phyloP scores from a whole-genome alignment of 2,797 vertebrate genomes.

The Sebastes hopkinsi region DNA sequence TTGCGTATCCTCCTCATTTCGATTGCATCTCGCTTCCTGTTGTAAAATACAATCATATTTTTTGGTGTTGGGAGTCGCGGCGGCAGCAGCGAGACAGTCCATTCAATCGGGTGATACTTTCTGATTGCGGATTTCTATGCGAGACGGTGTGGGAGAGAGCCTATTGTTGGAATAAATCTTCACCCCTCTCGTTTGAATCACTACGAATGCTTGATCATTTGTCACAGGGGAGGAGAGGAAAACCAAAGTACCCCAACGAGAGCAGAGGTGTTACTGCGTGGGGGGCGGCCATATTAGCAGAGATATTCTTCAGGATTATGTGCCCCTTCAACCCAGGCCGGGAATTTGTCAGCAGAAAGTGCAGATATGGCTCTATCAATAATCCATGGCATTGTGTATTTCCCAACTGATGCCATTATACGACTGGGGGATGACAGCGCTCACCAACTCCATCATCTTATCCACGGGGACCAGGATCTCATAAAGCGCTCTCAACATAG shows the following conservation, averaged over 20 bases:
- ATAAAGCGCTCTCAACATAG: slow-evolving; percentile 94
- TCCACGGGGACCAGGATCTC: slow-evolving; percentile 93
- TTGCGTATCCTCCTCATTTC: not conserved
- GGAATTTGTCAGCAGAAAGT: slow-evolving; percentile 91
- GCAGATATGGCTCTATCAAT: slow-evolving; percentile 93
- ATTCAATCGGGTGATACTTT: slow-evolving; percentile 21
- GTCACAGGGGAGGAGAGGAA: slow-evolving; percentile 68
- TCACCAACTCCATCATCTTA: slow-evolving; percentile 90
- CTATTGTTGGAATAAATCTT: slow-evolving; percentile 73
- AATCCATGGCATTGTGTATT: slow-evolving; percentile 93
- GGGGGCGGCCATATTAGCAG: slow-evolving; percentile 80
- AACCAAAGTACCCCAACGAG: slow-evolving; percentile 69
- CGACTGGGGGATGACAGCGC: slow-evolving; percentile 88
- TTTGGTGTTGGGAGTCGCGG: slow-evolving; percentile 29
- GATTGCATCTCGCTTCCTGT: not conserved
- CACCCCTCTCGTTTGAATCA: slow-evolving; percentile 66
- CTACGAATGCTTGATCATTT: slow-evolving; percentile 67
- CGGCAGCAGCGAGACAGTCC: slow-evolving; percentile 12
- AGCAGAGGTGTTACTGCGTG: slow-evolving; percentile 61
- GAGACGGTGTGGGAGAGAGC: slow-evolving; percentile 64
- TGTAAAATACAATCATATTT: slow-evolving; percentile 35
- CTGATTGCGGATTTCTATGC: slow-evolving; percentile 24
- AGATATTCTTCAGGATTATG: slow-evolving; percentile 90
- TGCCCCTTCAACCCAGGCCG: slow-evolving; percentile 85
- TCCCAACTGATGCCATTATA: slow-evolving; percentile 90